Conservation (phyloP, 2,113 vertebrate species). For the Gobiocypris rarus region DNA sequence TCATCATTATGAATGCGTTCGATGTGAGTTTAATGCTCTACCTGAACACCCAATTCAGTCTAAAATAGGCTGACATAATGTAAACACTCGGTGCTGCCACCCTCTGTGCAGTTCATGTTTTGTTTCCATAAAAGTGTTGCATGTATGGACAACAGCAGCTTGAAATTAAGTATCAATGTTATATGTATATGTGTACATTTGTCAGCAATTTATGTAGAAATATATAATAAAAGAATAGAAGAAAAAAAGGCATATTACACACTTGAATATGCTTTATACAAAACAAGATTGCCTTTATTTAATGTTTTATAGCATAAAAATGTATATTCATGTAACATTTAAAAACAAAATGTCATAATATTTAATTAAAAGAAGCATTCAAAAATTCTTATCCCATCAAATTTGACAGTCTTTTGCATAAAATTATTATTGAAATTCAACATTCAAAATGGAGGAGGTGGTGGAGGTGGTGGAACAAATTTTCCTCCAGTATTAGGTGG, state of each 20-base stretch:
- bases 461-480: constrained; percentile 29
- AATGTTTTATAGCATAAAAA: background rate
- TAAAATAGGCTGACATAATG: background rate
- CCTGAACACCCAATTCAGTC: background rate
- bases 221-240: background rate
- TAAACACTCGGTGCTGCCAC: background rate
- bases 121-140: background rate
- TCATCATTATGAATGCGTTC: background rate
- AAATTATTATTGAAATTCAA: background rate
- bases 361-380: background rate
- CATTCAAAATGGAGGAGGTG: constrained; percentile 46
- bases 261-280: background rate
- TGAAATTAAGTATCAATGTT: background rate
- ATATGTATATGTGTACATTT: too few species aligned
- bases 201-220: background rate
- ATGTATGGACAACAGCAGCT: background rate
- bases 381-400: background rate
- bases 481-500: constrained; percentile 7
- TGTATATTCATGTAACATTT: background rate
- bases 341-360: background rate
- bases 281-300: background rate
- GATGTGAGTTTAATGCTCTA: background rate
- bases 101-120: background rate
- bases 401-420: background rate
- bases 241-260: background rate